Percentiles rank a stretch among this genome's conserved stretches.
phyloP scores from a whole-genome alignment of 1,140 invertebrate species.

The Elysia chlorotica region DNA sequence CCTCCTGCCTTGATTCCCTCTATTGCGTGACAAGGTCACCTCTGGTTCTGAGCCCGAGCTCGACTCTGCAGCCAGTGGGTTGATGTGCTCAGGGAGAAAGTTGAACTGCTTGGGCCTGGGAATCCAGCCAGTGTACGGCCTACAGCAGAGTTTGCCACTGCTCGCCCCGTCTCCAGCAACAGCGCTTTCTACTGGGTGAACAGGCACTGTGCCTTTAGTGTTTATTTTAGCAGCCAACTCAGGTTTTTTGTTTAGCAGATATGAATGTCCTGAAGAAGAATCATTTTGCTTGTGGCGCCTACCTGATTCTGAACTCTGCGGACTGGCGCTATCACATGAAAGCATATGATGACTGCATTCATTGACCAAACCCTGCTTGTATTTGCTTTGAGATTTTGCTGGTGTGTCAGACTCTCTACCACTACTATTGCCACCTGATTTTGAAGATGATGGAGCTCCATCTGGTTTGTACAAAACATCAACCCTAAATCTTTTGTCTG shows the following conservation, averaged over 20 bases:
- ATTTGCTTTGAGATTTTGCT: conserved; percentile 13
- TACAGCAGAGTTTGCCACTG: too few relatives aligned
- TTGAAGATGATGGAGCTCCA: too few relatives aligned
- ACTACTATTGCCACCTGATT: too few relatives aligned
- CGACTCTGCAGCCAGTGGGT: conserved; percentile 39
- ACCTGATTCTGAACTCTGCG: conserved; percentile 20
- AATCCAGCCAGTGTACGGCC: conserved; percentile 21
- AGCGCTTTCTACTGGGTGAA: too few relatives aligned
- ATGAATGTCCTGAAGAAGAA: conserved; percentile 16
- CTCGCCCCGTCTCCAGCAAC: too few relatives aligned
- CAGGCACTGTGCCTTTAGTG: conserved; percentile 26
- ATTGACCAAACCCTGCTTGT: too few relatives aligned
- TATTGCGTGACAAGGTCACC: conserved; percentile 25
- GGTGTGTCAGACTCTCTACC: too few relatives aligned
- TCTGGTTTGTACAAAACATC: too few relatives aligned
- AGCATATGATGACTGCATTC: too few relatives aligned
- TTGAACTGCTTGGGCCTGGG: conserved; percentile 22
- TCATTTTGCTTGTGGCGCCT: conserved; percentile 20
- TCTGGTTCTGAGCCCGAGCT: conserved; percentile 56
- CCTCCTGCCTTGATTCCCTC: conserved; percentile 32
- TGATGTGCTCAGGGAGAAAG: conserved; percentile 21
- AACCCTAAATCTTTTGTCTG: too few relatives aligned
- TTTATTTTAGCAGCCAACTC: background rate
- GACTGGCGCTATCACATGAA: conserved; percentile 19
- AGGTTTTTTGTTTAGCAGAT: conserved; percentile 8